Base-by-base conservation (phyloP, 2,797 vertebrate genomes). In the Leuciscus waleckii region DNA sequence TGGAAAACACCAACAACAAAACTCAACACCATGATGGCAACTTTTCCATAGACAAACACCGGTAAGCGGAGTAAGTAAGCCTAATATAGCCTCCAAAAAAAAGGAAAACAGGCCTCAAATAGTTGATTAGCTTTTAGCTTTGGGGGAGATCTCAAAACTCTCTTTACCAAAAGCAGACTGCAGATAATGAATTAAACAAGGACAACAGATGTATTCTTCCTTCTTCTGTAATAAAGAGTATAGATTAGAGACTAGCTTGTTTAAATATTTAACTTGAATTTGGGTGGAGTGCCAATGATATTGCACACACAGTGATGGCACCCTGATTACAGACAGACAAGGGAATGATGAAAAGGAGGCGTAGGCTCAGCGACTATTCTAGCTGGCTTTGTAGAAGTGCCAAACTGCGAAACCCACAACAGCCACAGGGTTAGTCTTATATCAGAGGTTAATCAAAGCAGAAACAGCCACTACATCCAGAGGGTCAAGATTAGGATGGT, bases 251-350 rank as follows among this genome's bases (percentile, higher is more conserved):
- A 93, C 7, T 29, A 90, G 91, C 88, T 82, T 78, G 87, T 91
- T 92, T 91, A 78, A 93, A 92, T 92, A 85, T 92, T 90, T 90
- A 90, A 92, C 93, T 94, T 91, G 90, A 81, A 91, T 89, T 92
- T 92, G 91, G 91, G 93, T 92, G 90, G 93, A 91, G 93, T 92
- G 94, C 93, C 94, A 95, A 94, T 94, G 94, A 93, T 87, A 92
- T 90, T 90, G 88, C 93, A 93, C 93, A 92, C 90, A 93, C 90
- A 91, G 92, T 88, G 9, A 75, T 68, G 46, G 46, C 41, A 89
- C 92, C 90, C 90, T 92, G 93, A 95, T 95, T 95, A 95, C 78
- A 89, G 86, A 84, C 82, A 92, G 93, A 93, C 90, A 90, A 91
- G 91, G 90, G 92, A 91, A 91, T 91, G 93, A 92, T 94, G 92